Conservation (phyloP, 2,797 vertebrate species). For the Apodemus agrarius region DNA sequence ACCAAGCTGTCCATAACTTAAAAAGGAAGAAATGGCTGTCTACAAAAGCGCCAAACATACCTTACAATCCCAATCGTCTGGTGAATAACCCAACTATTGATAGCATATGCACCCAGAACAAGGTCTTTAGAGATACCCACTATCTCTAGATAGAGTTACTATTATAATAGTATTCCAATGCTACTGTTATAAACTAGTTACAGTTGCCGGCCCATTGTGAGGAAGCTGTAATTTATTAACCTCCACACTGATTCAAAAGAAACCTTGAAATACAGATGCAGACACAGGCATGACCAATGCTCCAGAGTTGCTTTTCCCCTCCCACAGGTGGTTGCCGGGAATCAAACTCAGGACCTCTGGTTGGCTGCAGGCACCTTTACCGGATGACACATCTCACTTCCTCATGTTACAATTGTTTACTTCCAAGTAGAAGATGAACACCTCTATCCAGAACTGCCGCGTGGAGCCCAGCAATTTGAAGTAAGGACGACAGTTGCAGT, state of each 20-base stretch:
- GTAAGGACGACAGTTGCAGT: neutral
- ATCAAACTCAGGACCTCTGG: neutral
- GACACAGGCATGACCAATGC: neutral
- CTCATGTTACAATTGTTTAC: neutral
- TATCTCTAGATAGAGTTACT: neutral
- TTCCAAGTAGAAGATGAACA: neutral
- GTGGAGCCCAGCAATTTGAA: neutral
- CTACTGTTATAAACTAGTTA: neutral
- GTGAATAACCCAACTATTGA: neutral
- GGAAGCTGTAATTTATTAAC: slow-evolving; percentile 1
- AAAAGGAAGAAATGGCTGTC: neutral
- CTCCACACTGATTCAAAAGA: neutral
- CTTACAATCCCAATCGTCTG: neutral
- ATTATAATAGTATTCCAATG: too few relatives aligned
- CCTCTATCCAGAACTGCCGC: neutral
- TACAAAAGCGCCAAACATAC: neutral
- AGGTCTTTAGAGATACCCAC: neutral
- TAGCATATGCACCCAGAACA: neutral
- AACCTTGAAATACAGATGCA: neutral
- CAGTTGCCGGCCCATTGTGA: neutral
- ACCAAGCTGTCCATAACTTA: neutral
- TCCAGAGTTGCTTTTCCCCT: neutral
- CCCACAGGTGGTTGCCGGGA: neutral
- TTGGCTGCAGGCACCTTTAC: neutral
- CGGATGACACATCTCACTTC: neutral